phyloP scores from a whole-genome alignment of 2,113 vertebrate species.

The Himantopus leucocephalus region DNA sequence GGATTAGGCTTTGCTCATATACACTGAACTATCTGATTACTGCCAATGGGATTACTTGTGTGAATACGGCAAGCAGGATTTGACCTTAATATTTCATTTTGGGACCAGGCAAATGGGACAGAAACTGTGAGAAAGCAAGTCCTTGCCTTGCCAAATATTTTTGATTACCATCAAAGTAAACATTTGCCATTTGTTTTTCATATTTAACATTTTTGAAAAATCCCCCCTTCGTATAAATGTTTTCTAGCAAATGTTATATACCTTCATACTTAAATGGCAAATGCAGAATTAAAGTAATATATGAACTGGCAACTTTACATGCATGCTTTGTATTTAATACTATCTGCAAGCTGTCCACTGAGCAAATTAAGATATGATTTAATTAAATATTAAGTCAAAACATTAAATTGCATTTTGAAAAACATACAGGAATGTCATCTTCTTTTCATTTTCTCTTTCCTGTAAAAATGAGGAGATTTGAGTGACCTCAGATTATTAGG shows the following conservation, averaged over 20 bases:
- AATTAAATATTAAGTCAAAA: neutral
- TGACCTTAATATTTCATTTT: constrained; percentile 56
- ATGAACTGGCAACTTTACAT: neutral
- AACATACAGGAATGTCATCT: neutral
- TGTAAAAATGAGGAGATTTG: neutral
- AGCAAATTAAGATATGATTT: neutral
- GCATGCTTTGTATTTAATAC: neutral
- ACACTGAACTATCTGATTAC: constrained; percentile 42
- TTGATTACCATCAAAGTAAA: neutral
- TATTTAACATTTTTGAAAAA: neutral
- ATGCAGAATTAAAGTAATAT: neutral
- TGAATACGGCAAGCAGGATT: constrained; percentile 50
- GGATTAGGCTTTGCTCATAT: constrained; percentile 10
- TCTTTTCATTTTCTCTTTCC: neutral
- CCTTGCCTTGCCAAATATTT: neutral
- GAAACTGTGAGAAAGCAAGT: neutral
- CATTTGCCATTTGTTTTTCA: neutral
- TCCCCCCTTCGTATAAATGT: neutral
- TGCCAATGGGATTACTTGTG: constrained; percentile 26
- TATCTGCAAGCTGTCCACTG: neutral
- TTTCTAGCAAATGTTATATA: neutral
- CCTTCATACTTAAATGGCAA: neutral
- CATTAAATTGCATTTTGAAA: neutral
- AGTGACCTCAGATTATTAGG: neutral
- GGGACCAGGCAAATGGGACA: neutral